Evolutionary conservation across 2,113 vertebrate genomes (phyloP).

Genomic region (Elgaria multicarinata): DNA sequence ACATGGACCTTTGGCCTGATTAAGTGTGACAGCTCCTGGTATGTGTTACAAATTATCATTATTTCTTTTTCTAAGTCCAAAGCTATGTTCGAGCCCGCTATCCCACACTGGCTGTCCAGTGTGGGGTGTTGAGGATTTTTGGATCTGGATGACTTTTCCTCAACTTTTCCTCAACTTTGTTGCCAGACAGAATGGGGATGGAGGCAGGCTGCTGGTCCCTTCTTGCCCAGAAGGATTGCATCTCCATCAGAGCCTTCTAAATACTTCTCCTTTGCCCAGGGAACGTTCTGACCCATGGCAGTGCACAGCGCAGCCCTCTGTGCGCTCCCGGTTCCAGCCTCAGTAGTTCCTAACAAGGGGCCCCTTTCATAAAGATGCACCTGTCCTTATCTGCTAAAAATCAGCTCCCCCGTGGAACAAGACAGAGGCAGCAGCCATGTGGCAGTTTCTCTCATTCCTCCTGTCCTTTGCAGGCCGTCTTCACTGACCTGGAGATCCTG

Average conservation of each 20-base stretch:
- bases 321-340: not conserved
- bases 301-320: not conserved
- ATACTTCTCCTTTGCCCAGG: not conserved
- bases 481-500: slow-evolving; percentile 93
- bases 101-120: not conserved
- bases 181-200: not conserved
- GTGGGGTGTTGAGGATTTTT: not conserved
- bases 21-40: not conserved
- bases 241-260: not conserved
- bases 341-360: not conserved
- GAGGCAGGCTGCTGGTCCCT: not conserved
- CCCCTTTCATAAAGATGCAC: not conserved
- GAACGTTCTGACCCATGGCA: not conserved
- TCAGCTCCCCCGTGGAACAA: not conserved
- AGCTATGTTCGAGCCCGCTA: not conserved
- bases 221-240: not conserved
- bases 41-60: not conserved
- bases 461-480: slow-evolving; percentile 83
- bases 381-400: not conserved
- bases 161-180: not conserved
- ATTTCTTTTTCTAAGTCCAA: not conserved
- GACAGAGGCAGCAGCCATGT: not conserved
- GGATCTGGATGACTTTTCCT: not conserved
- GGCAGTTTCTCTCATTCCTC: not conserved
- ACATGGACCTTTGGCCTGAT: not conserved